Percentiles rank a stretch among this genome's conserved stretches.
Conservation (phyloP, 2,797 vertebrate species). For the Urosaurus nigricauda region DNA sequence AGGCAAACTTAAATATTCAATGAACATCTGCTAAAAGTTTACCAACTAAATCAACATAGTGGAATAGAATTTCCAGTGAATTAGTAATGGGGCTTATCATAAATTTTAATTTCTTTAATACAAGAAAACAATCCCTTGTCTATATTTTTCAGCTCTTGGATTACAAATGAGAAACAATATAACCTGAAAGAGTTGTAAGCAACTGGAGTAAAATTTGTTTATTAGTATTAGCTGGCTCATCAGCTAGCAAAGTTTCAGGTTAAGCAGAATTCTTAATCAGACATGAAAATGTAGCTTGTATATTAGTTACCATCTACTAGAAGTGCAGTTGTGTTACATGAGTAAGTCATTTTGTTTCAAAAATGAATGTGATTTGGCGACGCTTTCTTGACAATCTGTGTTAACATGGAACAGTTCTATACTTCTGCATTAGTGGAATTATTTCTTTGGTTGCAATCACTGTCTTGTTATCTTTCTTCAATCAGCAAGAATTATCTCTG, state of each 20-base stretch:
- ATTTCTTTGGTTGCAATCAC: neutral
- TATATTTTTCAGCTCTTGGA: neutral
- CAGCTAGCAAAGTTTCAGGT: neutral
- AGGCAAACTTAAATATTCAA: neutral
- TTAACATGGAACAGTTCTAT: neutral
- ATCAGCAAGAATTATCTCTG: neutral
- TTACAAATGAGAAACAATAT: neutral
- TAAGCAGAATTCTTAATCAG: slow-evolving; percentile 1
- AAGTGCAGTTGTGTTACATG: neutral
- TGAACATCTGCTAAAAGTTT: neutral
- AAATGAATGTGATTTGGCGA: neutral
- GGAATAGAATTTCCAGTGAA: neutral
- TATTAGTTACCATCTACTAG: neutral
- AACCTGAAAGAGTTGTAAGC: neutral
- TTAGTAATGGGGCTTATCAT: too few species aligned
- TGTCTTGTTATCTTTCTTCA: neutral
- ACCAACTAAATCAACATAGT: neutral
- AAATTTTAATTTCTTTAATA: neutral
- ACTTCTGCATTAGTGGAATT: neutral
- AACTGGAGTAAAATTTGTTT: neutral
- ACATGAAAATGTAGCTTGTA: neutral
- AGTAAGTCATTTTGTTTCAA: neutral
- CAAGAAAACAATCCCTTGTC: neutral
- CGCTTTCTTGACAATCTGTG: neutral
- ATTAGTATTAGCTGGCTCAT: neutral